Evolutionary conservation across 2,888 invertebrate species (phyloP).

Genomic region (Pyrocoelia pectoralis): DNA sequence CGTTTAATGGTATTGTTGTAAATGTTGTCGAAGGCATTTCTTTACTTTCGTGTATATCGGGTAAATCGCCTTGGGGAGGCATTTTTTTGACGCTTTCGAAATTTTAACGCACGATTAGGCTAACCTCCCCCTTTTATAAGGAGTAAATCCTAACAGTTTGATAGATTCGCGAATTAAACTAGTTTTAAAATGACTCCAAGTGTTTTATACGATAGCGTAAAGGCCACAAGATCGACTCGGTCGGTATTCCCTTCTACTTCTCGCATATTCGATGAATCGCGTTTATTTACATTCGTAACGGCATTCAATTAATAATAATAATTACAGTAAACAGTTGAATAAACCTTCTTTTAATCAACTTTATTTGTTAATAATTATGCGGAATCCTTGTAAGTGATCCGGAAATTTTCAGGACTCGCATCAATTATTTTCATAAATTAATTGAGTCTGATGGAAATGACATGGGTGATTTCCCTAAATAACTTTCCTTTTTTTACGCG

Average conservation of each 20-base stretch:
- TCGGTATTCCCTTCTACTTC: constrained; percentile 45
- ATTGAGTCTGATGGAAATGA: no score
- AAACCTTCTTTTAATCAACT: no score
- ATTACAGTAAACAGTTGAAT: neutral
- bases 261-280: constrained; percentile 15
- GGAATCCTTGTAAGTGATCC: no score
- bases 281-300: constrained; percentile 10
- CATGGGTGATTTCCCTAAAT: no score
- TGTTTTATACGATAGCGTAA: constrained; percentile 51
- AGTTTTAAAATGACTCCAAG: constrained; percentile 46
- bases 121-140: constrained; percentile 49
- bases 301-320: neutral
- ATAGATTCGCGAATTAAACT: constrained; percentile 46
- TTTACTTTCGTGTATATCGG: constrained; percentile 12
- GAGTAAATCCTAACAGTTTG: constrained; percentile 51
- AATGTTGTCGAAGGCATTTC: constrained; percentile 12
- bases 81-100: constrained; percentile 34
- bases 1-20: constrained; percentile 26
- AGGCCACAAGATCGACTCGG: constrained; percentile 39
- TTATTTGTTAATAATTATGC: no score
- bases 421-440: no score
- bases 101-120: constrained; percentile 44
- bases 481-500: no score
- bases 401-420: no score
- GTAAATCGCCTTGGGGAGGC: constrained; percentile 49